Evolutionary conservation across 2,888 invertebrate species (phyloP), one percentile per base, ranked within the genome.

Genomic region (Leptinotarsa haldemani): DNA sequence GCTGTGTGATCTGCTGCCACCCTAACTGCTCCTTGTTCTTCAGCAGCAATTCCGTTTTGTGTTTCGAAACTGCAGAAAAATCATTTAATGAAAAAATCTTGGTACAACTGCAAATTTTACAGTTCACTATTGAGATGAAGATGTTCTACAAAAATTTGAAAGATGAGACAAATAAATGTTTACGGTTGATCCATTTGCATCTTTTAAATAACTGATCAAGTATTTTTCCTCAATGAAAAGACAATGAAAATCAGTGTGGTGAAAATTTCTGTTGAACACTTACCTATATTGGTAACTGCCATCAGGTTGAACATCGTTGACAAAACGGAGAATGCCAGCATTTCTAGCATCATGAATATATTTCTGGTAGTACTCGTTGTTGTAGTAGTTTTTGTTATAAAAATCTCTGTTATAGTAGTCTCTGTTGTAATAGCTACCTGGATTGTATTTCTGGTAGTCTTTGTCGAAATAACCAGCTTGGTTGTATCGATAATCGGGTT

Each of bases 31-130:
- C 92, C 92, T 77, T 90, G 88, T 76, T 89, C 91, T 74, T 90
- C 88, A n/a, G 89, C 90, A 4, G 89, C 86, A 79, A 92, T 92
- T 3, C 92, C 92, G 82, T 92, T 92, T 84, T 89, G 89, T 66
- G 90, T 91, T 83, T 92, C 90, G 80, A 87, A 88, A 20, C 75
- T 74, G n/a, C 40, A 58, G 46, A 30, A 48, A 56, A 66, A 50
- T n/a, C 0, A 40, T 40, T 12, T 40, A 40, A 2, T 40, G 2
- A 40, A 40, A 40, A 40, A 9, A 40, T 7, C 9, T 40, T 40
- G 40, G 9, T 9, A 40, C 0, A 40, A 9, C 1, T 9, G 9
- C 30, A 40, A 40, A 40, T 40, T 9, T 40, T 9, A 40, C 30
- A 9, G 9, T 9, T 40, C 30, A 40, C 9, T 9, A 40, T 40